Percentiles rank a stretch among this genome's conserved stretches.
Evolutionary conservation across 1,140 invertebrate species (phyloP).

Genomic region (Drosophila sucinea): DNA sequence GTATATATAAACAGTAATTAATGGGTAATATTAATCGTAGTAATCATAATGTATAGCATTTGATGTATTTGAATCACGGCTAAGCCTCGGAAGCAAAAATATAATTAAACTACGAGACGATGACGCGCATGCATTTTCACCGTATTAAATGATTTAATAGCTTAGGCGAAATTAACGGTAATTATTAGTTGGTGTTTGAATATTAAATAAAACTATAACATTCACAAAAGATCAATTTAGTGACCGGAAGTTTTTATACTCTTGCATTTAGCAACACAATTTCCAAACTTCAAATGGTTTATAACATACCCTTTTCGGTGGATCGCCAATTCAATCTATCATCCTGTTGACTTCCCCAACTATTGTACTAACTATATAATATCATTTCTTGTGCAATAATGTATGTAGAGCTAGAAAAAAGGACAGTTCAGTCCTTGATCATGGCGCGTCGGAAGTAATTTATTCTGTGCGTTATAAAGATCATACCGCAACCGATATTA

Average conservation of each 20-base stretch:
- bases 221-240: not conserved
- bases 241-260: slow-evolving; percentile 4
- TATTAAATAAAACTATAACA: not conserved
- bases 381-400: slow-evolving; percentile 4
- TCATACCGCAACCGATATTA: not conserved
- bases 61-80: slow-evolving; percentile 41
- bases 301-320: not conserved
- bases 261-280: slow-evolving; percentile 1
- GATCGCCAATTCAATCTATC: not conserved
- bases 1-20: slow-evolving; percentile 63
- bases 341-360: no score
- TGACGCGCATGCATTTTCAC: slow-evolving; percentile 3
- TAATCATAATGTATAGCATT: slow-evolving; percentile 36
- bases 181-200: slow-evolving; percentile 10
- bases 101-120: slow-evolving; percentile 11
- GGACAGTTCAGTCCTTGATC: not conserved
- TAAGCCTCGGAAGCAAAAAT: slow-evolving; percentile 9
- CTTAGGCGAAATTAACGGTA: slow-evolving; percentile 4
- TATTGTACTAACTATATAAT: not conserved
- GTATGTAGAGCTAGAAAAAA: slow-evolving; percentile 4
- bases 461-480: not conserved
- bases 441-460: no score
- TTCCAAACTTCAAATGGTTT: not conserved
- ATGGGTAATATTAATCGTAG: slow-evolving; percentile 27
- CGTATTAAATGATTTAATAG: slow-evolving; percentile 9